Conservation (phyloP, 2,888 invertebrate genomes). For the Quadriops clusia region DNA sequence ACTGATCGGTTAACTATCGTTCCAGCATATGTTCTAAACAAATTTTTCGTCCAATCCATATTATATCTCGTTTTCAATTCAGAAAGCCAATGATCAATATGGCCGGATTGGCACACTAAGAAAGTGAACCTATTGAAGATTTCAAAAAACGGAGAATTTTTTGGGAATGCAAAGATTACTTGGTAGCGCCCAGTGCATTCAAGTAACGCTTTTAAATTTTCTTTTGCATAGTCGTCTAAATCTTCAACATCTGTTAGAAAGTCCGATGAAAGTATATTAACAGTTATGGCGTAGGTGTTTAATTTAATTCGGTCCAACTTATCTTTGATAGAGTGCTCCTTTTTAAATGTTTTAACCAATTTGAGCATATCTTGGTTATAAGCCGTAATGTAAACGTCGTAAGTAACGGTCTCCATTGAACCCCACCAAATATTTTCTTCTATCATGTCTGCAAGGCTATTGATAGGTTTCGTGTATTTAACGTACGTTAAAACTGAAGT, state of each 20-base stretch:
- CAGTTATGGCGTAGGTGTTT: constrained; percentile 14
- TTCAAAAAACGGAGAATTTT: constrained; percentile 18
- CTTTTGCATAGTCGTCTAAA: constrained; percentile 14
- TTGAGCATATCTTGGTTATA: constrained; percentile 8
- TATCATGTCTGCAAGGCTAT: constrained; percentile 18
- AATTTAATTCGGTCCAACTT: constrained; percentile 7
- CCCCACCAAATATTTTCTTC: constrained; percentile 16
- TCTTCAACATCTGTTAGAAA: constrained; percentile 15
- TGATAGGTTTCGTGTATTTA: constrained; percentile 15
- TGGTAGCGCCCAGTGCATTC: constrained; percentile 15
- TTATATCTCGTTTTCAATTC: constrained; percentile 2
- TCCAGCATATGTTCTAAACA: constrained; percentile 3
- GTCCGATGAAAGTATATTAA: constrained; percentile 12
- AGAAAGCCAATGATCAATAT: constrained; percentile 16
- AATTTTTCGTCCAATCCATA: constrained; percentile 6
- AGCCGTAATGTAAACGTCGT: constrained; percentile 14
- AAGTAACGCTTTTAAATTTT: constrained; percentile 14
- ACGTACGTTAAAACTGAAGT: constrained; percentile 17
- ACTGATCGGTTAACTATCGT: neutral
- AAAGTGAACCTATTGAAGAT: constrained; percentile 14
- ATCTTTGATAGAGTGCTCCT: constrained; percentile 4
- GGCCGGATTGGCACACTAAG: constrained; percentile 15
- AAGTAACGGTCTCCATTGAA: constrained; percentile 11
- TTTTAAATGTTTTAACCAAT: constrained; percentile 12
- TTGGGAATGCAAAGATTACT: constrained; percentile 16